These are phyloP conservation scores for Helicoverpa armigera DNA, from an alignment of 1,140 invertebrate species.

Conservation along the genomic window DNA sequence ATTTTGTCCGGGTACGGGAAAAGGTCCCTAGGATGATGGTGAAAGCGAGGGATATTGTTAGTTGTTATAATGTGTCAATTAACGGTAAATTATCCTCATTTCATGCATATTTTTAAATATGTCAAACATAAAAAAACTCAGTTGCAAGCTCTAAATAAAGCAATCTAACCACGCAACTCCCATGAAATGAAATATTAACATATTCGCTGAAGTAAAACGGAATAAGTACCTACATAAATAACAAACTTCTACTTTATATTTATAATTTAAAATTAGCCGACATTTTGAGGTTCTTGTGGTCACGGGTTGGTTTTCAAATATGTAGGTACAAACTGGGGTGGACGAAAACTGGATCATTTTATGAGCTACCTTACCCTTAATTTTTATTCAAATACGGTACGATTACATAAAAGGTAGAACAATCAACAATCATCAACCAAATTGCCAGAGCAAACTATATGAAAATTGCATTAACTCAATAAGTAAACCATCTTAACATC, in stretches of 20 bases:
- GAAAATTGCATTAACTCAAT: background rate
- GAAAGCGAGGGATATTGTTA: no score
- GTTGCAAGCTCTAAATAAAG: background rate
- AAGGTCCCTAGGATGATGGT: no score
- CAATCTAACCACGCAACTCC: background rate
- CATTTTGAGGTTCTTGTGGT: conserved; percentile 19
- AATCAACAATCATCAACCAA: no score
- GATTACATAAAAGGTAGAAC: no score
- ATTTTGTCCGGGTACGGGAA: no score
- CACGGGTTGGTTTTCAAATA: conserved; percentile 12
- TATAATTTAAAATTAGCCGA: conserved; percentile 26
- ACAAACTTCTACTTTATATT: background rate
- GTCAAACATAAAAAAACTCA: background rate
- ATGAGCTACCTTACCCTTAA: conserved; percentile 4
- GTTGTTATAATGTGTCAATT: no score
- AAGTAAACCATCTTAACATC: no score
- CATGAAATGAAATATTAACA: background rate
- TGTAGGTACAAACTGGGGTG: background rate
- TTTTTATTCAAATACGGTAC: background rate
- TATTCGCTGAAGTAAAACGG: background rate
- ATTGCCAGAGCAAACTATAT: background rate
- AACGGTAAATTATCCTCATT: no score
- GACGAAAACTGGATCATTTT: conserved; percentile 2
- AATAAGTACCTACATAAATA: background rate
- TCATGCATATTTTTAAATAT: no score